Evolutionary conservation across 2,113 vertebrate species (phyloP).

Genomic region (Aix galericulata): DNA sequence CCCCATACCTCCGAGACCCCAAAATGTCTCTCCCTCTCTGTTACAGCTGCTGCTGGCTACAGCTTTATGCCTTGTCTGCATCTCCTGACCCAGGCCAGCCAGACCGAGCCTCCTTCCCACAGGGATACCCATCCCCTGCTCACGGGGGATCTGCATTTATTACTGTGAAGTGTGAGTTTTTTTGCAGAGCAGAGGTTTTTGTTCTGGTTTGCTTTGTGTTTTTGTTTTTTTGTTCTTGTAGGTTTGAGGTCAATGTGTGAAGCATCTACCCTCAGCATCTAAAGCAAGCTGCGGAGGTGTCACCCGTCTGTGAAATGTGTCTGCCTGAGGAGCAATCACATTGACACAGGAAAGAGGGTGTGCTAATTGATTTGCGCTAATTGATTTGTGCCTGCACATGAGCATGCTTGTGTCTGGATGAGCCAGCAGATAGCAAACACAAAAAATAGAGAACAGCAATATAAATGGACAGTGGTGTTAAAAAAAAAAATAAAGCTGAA

Average conservation of each 20-base stretch:
- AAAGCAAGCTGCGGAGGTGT: neutral
- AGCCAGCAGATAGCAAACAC: neutral
- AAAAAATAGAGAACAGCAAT: neutral
- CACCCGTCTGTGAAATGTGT: neutral
- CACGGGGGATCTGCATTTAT: constrained; percentile 37
- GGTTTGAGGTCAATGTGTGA: neutral
- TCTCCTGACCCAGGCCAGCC: neutral
- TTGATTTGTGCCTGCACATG: neutral
- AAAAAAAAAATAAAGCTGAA: neutral
- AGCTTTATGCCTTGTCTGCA: neutral
- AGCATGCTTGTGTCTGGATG: neutral
- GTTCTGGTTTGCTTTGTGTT: too few relatives aligned
- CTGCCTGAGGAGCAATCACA: neutral
- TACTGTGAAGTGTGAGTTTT: neutral
- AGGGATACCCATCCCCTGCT: neutral
- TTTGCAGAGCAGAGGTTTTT: too few relatives aligned
- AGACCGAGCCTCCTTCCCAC: neutral
- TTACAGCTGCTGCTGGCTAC: neutral
- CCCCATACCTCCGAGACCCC: neutral
- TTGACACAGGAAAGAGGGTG: neutral
- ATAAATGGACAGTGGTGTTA: neutral
- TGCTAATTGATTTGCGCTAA: neutral
- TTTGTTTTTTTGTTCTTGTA: too few relatives aligned
- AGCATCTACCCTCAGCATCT: neutral
- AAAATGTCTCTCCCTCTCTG: neutral